Evolutionary conservation across 2,888 invertebrate species (phyloP).

Genomic region (Caenorhabditis angaria): DNA sequence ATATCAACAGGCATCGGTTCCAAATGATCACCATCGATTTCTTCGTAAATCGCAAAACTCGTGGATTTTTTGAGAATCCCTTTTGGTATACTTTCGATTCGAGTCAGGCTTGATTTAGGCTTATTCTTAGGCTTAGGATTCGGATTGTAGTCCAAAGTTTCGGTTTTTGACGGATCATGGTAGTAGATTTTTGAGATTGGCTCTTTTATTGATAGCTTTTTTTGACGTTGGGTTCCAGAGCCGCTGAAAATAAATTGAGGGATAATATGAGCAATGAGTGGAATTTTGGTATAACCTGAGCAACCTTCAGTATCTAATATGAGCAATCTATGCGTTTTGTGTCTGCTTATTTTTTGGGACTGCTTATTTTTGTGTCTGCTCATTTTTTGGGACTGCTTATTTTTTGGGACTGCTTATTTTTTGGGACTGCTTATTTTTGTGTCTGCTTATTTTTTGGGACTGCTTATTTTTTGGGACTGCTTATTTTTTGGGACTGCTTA

Average conservation of each 20-base stretch:
- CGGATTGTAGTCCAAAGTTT: slow-evolving; percentile 6
- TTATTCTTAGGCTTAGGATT: background rate
- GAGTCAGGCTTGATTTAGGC: slow-evolving; percentile 9
- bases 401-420: too few relatives aligned
- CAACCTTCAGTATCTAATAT: too few relatives aligned
- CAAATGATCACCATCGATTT: slow-evolving; percentile 52
- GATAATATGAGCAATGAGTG: too few relatives aligned
- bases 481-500: too few relatives aligned
- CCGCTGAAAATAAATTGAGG: slow-evolving; percentile 3
- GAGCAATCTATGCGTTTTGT: too few relatives aligned
- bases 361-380: too few relatives aligned
- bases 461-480: too few relatives aligned
- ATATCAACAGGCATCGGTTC: slow-evolving; percentile 47
- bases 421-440: too few relatives aligned
- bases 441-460: too few relatives aligned
- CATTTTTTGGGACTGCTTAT: too few relatives aligned
- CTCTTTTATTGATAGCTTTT: slow-evolving; percentile 29
- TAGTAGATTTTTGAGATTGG: slow-evolving; percentile 40
- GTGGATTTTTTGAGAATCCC: slow-evolving; percentile 47
- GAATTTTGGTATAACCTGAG: too few relatives aligned
- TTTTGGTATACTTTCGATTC: slow-evolving; percentile 35
- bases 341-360: too few relatives aligned
- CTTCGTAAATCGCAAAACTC: slow-evolving; percentile 52
- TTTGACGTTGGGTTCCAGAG: slow-evolving; percentile 8
- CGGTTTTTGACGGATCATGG: slow-evolving; percentile 22